Evolutionary conservation across 1,140 invertebrate genomes (phyloP).

Genomic region (Drosophila jambulina): DNA sequence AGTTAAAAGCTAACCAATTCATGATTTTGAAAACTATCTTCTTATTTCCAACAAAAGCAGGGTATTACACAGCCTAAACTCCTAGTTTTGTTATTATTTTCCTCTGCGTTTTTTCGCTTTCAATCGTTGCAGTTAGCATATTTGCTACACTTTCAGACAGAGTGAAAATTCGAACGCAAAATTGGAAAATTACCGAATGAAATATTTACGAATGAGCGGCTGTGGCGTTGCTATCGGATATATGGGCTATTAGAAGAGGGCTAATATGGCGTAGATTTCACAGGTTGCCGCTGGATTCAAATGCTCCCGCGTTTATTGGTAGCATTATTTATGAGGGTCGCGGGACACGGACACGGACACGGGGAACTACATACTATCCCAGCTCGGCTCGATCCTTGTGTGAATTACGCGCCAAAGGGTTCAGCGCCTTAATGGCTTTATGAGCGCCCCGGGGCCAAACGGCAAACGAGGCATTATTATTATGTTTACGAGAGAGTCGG

Average conservation of each 20-base stretch:
- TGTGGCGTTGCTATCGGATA: neutral
- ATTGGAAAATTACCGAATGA: constrained; percentile 58
- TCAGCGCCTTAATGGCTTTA: constrained; percentile 77
- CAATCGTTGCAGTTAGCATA: constrained; percentile 36
- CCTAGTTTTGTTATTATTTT: neutral
- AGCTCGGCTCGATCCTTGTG: constrained; percentile 46
- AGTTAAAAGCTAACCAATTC: neutral
- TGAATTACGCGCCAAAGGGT: constrained; percentile 73
- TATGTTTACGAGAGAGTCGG: constrained; percentile 41
- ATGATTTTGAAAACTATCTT: neutral
- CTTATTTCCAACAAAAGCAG: neutral
- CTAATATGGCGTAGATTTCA: constrained; percentile 55
- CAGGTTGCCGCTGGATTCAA: constrained; percentile 37
- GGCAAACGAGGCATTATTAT: constrained; percentile 72
- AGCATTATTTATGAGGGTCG: constrained; percentile 75
- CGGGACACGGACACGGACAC: neutral
- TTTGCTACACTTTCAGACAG: constrained; percentile 51
- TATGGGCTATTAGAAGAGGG: constrained; percentile 49
- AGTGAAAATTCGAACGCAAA: constrained; percentile 52
- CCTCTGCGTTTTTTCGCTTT: neutral
- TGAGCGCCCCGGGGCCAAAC: constrained; percentile 71
- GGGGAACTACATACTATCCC: constrained; percentile 13
- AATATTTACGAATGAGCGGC: constrained; percentile 43
- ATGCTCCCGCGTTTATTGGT: constrained; percentile 27
- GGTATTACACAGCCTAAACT: neutral